Percentiles rank a stretch among this genome's conserved stretches.
phyloP scores from a whole-genome alignment of 2,113 vertebrate species.

The Regulus satrapa region DNA sequence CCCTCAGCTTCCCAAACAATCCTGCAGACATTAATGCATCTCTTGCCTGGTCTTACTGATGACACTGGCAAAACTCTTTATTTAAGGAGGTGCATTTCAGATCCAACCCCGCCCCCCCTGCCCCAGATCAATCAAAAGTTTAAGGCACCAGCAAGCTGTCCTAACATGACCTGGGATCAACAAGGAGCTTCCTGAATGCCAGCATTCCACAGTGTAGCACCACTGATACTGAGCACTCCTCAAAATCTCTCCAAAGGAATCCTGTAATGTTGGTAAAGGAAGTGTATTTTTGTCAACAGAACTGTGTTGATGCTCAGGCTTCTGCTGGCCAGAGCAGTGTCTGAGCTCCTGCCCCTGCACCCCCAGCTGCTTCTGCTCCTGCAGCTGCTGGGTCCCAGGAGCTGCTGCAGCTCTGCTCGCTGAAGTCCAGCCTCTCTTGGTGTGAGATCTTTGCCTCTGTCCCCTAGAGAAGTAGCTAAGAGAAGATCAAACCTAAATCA shows the following conservation, averaged over 20 bases:
- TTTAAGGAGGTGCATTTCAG: background rate
- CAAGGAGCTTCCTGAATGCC: fast-evolving
- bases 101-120: background rate
- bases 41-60: background rate
- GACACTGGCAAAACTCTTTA: background rate
- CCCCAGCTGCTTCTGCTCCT: background rate
- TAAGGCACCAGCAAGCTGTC: background rate
- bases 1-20: background rate
- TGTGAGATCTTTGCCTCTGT: background rate
- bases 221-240: background rate
- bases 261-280: background rate
- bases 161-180: background rate
- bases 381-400: background rate
- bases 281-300: background rate
- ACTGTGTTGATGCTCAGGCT: background rate
- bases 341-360: background rate
- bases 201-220: background rate
- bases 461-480: background rate
- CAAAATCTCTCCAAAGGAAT: background rate
- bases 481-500: background rate
- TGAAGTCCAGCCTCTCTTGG: background rate
- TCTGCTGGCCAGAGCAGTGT: background rate
- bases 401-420: background rate
- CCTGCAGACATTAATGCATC: background rate
- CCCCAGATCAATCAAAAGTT: background rate